Base-by-base conservation (phyloP, 2,113 vertebrate species). In the Hyperoodon ampullatus region DNA sequence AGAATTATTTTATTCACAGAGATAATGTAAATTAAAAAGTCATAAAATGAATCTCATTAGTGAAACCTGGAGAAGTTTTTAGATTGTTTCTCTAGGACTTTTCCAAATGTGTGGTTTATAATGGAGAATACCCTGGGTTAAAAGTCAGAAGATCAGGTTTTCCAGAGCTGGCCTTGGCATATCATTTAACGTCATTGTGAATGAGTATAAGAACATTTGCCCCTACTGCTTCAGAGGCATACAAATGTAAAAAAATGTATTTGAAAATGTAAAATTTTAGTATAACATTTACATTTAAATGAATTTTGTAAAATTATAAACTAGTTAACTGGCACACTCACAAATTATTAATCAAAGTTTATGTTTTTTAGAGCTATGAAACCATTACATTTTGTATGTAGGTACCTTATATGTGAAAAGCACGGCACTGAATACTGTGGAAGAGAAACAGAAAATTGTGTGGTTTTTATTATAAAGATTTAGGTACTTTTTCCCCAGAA, bases 251-350 rank as follows among this genome's bases (percentile, higher is more conserved):
- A n/a, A 53, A 23, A 4, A 33, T 33, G 28, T 77, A n/a, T 53
- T 33, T 77, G 30, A 53, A 53, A 77, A 77, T 83, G 13, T 63
- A 83, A 94, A 88, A 92, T 30, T 58, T 92, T 70, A 82, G 42
- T 68, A 33, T 94, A 92, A 11, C 21, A 53, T 93, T 90, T 93
- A 88, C 28, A 12, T 85, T 91, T 90, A 75, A 66, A 28, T 89
- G 42, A 50, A 19, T 93, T 96, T 85, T 61, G n/a, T 78, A 86
- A 88, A 95, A 42, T 78, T 90, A 68, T 78, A 95, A 93, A 88
- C 58, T 24, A 8, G 13, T 83, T 92, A 44, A 63, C 60, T 95
- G 65, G 21, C 26, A 85, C 68, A 91, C 28, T 90, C 63, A 88
- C 65, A 95, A 66, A 78, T 33, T 91, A 71, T 77, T 70, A 80